phyloP scores from a whole-genome alignment of 2,888 invertebrate species.

The Antitype chi region DNA sequence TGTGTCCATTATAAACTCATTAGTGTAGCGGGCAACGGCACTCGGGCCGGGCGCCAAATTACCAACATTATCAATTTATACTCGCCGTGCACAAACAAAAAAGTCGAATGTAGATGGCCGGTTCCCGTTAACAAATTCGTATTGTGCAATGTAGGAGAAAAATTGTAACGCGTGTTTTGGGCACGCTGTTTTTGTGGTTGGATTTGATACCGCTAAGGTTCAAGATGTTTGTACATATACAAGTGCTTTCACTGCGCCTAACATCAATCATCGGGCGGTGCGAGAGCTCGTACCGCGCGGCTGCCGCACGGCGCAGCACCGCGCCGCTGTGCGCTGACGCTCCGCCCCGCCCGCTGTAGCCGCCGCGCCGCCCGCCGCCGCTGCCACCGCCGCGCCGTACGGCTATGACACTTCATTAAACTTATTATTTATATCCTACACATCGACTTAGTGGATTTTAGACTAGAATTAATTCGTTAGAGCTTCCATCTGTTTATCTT shows the following conservation, averaged over 20 bases:
- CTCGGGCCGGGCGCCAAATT: conserved; percentile 88
- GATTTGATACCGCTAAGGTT: conserved; percentile 85
- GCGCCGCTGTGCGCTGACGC: conserved; percentile 10
- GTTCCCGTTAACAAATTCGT: conserved; percentile 90
- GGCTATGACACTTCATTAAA: conserved; percentile 73
- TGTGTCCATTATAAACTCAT: conserved; percentile 90
- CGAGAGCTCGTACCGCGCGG: conserved; percentile 48
- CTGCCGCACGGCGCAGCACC: conserved; percentile 31
- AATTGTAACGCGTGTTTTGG: conserved; percentile 88
- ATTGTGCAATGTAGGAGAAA: conserved; percentile 90
- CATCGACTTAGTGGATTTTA: conserved; percentile 57
- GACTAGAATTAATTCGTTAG: conserved; percentile 45
- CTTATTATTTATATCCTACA: conserved; percentile 70
- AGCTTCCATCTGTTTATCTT: background rate
- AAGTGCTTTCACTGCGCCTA: conserved; percentile 85
- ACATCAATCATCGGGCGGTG: conserved; percentile 80
- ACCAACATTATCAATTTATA: conserved; percentile 90
- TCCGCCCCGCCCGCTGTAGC: background rate
- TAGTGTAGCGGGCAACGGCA: conserved; percentile 90
- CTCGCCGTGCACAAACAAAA: conserved; percentile 89
- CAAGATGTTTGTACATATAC: conserved; percentile 79
- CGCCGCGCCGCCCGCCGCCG: conserved; percentile 3
- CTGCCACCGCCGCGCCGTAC: no score
- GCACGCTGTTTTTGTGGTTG: conserved; percentile 82
- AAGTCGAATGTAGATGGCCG: conserved; percentile 88